These are phyloP conservation scores for Euwallacea similis DNA, from an alignment of 1,140 invertebrate species.

Conservation along the genomic window DNA sequence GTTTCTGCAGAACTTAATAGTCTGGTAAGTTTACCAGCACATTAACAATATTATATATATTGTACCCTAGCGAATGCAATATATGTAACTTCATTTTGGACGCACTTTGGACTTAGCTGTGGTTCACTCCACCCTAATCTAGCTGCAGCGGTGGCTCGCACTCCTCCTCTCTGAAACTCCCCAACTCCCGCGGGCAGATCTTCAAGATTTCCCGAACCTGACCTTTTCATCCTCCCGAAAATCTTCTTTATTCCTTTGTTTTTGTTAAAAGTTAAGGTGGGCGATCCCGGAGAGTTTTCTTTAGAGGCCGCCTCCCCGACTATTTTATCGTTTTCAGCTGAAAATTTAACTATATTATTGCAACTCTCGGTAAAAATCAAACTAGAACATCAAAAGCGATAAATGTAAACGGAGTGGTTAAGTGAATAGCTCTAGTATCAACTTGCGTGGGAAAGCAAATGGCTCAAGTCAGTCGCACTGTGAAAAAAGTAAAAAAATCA, in stretches of 20 bases:
- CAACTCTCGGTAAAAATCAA: not conserved
- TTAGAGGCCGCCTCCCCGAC: slow-evolving; percentile 56
- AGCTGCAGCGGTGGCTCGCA: slow-evolving; percentile 76
- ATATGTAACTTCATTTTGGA: no score
- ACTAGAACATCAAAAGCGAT: no score
- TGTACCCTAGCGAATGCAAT: no score
- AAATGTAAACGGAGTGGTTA: not conserved
- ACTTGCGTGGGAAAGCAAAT: not conserved
- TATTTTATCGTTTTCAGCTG: slow-evolving; percentile 71
- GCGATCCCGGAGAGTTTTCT: slow-evolving; percentile 55
- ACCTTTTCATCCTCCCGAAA: slow-evolving; percentile 71
- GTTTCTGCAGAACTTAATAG: no score
- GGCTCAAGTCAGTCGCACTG: no score
- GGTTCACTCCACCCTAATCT: slow-evolving; percentile 69
- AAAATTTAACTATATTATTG: not conserved
- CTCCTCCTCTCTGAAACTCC: slow-evolving; percentile 70
- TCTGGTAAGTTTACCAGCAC: no score
- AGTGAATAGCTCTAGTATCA: slow-evolving; percentile 25
- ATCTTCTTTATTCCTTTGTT: slow-evolving; percentile 65
- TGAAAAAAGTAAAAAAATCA: no score
- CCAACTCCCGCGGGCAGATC: slow-evolving; percentile 61
- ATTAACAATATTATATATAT: not conserved
- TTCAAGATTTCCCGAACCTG: slow-evolving; percentile 72
- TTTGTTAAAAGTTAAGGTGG: slow-evolving; percentile 61
- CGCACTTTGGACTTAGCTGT: slow-evolving; percentile 41